Base-by-base conservation (phyloP, 2,113 vertebrate species). In the Forbesichthys papilliferus region DNA sequence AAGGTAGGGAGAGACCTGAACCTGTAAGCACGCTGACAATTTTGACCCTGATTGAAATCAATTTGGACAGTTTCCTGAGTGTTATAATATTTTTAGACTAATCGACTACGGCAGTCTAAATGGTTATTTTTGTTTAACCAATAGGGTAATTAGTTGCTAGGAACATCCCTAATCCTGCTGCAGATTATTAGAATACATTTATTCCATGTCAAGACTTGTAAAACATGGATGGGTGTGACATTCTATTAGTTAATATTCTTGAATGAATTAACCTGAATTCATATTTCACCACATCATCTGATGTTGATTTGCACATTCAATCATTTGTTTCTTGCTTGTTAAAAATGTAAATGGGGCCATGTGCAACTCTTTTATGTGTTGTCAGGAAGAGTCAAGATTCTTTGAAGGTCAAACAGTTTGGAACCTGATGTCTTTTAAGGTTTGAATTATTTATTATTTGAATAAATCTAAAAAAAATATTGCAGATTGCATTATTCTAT, bases 391-490 rank as follows among this genome's bases (percentile, higher is more conserved):
- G 4, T 47, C 9, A 5, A 66, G 53, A 49, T 61, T 47, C n/a
- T 34, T 60, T 42, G 9, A 1, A 61, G 20, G 48, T 52, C 7
- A 51, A 20, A 18, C 55, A 16, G 56, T 46, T 47, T 46, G 56
- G 14, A 66, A 55, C 55, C 36, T 7, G 36, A 42, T 42, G 4
- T 42, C 7, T 42, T 42, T 42, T 20, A 20, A 20, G 20, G 36
- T 42, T 4, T 42, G 36, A 42, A 4, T 42, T 42, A 84, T 74
- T 61, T 78, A 67, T 61, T 68, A 68, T 68, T 86, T 80, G 83
- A 85, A 85, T 84, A 81, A 80, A 84, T 80, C 88, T 75, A 76
- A 16, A 20, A 20, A 20, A 20, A 20, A 20, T 20, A 20, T 20
- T 20, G 20, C 20, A 20, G 20, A 20, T 20, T 20, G 20, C 20